phyloP scores from a whole-genome alignment of 2,797 vertebrate genomes.

The Alectoris magna region DNA sequence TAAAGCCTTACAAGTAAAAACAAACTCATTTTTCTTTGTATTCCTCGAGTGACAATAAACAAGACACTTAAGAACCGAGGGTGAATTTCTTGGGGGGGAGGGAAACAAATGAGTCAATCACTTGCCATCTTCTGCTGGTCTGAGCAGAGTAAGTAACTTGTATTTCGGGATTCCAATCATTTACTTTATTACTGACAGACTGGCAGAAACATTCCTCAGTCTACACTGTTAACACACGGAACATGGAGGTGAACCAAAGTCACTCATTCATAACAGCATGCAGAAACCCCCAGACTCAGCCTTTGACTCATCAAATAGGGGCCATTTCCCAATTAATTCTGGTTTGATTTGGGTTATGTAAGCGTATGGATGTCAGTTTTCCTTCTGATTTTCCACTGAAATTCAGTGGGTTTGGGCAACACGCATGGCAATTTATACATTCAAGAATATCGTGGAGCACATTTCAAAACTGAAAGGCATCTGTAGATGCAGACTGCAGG shows the following conservation, averaged over 20 bases:
- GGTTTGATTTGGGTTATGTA: slow-evolving; percentile 4
- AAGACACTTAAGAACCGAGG: slow-evolving; percentile 82
- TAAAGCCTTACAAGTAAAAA: slow-evolving; percentile 88
- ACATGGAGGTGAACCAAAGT: slow-evolving; percentile 64
- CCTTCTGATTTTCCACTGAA: slow-evolving; percentile 15
- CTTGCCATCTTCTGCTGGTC: slow-evolving; percentile 57
- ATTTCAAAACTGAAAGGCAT: slow-evolving; percentile 16
- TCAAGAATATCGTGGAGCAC: not conserved
- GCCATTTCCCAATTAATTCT: slow-evolving; percentile 33
- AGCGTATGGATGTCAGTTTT: not conserved
- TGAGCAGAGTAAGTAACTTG: slow-evolving; percentile 54
- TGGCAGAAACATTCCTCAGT: slow-evolving; percentile 73
- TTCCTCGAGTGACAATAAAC: slow-evolving; percentile 81
- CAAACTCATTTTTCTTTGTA: slow-evolving; percentile 82
- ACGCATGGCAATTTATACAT: not conserved
- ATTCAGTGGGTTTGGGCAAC: slow-evolving; percentile 38
- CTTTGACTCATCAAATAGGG: not conserved
- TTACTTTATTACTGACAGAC: slow-evolving; percentile 53
- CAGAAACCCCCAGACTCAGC: slow-evolving; percentile 53
- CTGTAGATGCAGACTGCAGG: slow-evolving; percentile 40
- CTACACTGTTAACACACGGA: slow-evolving; percentile 76
- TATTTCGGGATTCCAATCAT: slow-evolving; percentile 51
- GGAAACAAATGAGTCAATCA: slow-evolving; percentile 57
- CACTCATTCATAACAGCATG: slow-evolving; percentile 80
- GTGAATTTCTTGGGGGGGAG: slow-evolving; percentile 48